phyloP scores from a whole-genome alignment of 2,113 vertebrate genomes.

The Serinus canaria region DNA sequence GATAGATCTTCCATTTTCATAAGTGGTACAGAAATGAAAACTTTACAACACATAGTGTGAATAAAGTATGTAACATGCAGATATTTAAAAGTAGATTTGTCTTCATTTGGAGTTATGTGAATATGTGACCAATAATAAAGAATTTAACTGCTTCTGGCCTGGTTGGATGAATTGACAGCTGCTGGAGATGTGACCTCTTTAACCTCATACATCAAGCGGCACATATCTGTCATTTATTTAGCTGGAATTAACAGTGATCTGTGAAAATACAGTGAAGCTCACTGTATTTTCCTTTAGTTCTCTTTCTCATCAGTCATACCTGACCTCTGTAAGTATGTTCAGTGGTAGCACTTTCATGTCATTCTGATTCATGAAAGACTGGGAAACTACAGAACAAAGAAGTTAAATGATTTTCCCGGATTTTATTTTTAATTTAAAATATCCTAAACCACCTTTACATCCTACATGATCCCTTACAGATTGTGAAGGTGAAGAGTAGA shows the following conservation, averaged over 20 bases:
- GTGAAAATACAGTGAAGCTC: too few species aligned
- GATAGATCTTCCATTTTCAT: slow-evolving; percentile 47
- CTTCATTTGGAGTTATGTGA: slow-evolving; percentile 33
- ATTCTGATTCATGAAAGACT: background rate
- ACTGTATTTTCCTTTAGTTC: background rate
- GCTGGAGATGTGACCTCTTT: slow-evolving; percentile 36
- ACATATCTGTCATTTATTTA: slow-evolving; percentile 47
- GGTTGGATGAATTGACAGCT: background rate
- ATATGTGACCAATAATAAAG: slow-evolving; percentile 15
- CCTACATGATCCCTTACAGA: background rate
- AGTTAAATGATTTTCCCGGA: background rate
- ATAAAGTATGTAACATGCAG: slow-evolving; percentile 9
- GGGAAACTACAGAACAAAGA: background rate
- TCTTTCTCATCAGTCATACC: background rate
- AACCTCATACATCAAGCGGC: background rate
- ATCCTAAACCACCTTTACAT: background rate
- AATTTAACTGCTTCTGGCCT: slow-evolving; percentile 26
- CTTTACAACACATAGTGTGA: slow-evolving; percentile 7
- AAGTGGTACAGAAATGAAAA: slow-evolving; percentile 19
- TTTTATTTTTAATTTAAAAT: background rate
- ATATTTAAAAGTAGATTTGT: slow-evolving; percentile 37
- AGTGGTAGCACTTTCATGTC: background rate
- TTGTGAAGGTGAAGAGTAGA: background rate
- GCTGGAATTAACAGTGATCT: slow-evolving; percentile 49
- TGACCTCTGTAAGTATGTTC: background rate